A percentile compares a stretch with the other conserved stretches of the same genome.
These are phyloP conservation scores for Lamproptera curius DNA, from an alignment of 2,888 invertebrate genomes.

Conservation along the genomic window DNA sequence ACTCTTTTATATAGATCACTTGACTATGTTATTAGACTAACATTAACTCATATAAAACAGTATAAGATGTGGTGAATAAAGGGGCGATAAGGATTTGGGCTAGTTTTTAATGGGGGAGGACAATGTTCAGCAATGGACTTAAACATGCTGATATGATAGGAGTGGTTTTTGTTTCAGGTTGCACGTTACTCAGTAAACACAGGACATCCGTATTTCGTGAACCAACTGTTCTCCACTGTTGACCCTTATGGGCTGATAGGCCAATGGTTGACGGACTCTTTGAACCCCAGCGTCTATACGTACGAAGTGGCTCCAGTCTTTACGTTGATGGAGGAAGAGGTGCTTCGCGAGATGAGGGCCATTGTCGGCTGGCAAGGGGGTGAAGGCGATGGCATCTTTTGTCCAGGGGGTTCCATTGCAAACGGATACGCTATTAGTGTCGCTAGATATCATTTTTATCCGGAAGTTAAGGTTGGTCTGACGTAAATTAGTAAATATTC, in stretches of 20 bases:
- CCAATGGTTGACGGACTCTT: constrained; percentile 90
- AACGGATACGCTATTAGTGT: constrained; percentile 95
- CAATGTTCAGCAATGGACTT: no score
- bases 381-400: constrained; percentile 91
- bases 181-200: constrained; percentile 91
- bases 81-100: no score
- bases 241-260: constrained; percentile 91
- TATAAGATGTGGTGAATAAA: no score
- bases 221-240: constrained; percentile 90
- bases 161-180: constrained; percentile 45
- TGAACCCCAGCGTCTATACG: constrained; percentile 93
- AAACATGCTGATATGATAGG: no score
- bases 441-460: constrained; percentile 84
- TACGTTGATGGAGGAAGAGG: constrained; percentile 90
- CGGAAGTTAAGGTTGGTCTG: constrained; percentile 84
- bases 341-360: constrained; percentile 86
- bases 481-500: no score
- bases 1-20: no score
- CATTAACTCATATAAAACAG: no score
- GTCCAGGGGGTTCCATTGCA: constrained; percentile 93
- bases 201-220: constrained; percentile 92
- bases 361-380: constrained; percentile 87
- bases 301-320: constrained; percentile 94
- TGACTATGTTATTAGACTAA: no score
- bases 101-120: no score